These are phyloP conservation scores for Calycopis cecrops DNA, from an alignment of 1,140 invertebrate species.

Conservation along the genomic window DNA sequence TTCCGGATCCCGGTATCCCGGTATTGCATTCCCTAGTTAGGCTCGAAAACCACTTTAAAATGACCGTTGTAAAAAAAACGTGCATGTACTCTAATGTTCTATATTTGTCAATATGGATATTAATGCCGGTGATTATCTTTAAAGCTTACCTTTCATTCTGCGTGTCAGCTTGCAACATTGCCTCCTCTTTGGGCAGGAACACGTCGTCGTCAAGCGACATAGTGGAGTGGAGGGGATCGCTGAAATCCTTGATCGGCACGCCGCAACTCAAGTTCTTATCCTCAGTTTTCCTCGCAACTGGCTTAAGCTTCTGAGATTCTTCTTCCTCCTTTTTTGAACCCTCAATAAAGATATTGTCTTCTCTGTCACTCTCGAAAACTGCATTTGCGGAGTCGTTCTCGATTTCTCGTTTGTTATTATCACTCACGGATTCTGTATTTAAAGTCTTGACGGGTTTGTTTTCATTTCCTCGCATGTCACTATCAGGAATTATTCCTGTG, in stretches of 20 bases:
- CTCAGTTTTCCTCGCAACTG: slow-evolving; percentile 27
- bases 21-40: too few relatives aligned
- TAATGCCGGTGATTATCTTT: too few relatives aligned
- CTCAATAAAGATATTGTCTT: not conserved
- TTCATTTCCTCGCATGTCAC: not conserved
- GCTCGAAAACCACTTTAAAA: too few relatives aligned
- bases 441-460: not conserved
- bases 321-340: not conserved
- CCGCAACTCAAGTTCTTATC: slow-evolving; percentile 67
- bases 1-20: too few relatives aligned
- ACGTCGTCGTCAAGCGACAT: slow-evolving; percentile 77
- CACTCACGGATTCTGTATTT: not conserved
- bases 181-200: slow-evolving; percentile 57
- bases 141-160: slow-evolving; percentile 54
- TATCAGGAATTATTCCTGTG: too few relatives aligned
- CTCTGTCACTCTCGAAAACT: not conserved
- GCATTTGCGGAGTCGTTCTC: slow-evolving; percentile 1
- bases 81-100: too few relatives aligned
- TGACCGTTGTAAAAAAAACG: too few relatives aligned
- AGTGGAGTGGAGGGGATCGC: slow-evolving; percentile 85
- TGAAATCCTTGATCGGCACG: slow-evolving; percentile 78
- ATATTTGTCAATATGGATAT: too few relatives aligned
- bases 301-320: slow-evolving; percentile 11
- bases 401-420: not conserved
- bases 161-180: slow-evolving; percentile 49